These are phyloP conservation scores for Agrenia bidenticulata DNA, from an alignment of 2,888 invertebrate species.

Conservation along the genomic window DNA sequence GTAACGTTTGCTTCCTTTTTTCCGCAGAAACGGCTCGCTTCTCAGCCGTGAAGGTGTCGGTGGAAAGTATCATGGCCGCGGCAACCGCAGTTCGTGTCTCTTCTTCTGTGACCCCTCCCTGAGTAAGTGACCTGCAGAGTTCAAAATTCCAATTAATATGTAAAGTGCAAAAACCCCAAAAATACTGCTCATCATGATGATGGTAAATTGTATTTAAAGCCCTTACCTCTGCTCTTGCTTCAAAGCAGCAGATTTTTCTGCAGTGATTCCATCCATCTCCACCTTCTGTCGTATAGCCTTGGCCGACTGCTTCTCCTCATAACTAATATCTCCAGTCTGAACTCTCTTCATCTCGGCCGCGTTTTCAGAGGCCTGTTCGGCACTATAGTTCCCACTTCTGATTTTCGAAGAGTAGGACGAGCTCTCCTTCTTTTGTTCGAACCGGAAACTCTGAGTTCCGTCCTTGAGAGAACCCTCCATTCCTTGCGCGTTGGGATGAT, in stretches of 20 bases:
- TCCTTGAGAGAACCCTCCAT: constrained; percentile 26
- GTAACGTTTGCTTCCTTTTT: constrained; percentile 47
- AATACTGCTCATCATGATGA: no score
- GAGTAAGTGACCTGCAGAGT: constrained; percentile 70
- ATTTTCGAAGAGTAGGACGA: constrained; percentile 74
- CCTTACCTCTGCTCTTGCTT: constrained; percentile 66
- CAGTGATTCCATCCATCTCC: constrained; percentile 80
- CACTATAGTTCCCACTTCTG: constrained; percentile 77
- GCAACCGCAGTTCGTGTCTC: constrained; percentile 83
- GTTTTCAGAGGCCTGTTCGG: constrained; percentile 73
- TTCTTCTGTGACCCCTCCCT: constrained; percentile 80
- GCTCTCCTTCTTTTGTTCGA: constrained; percentile 79
- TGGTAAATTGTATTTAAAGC: neutral
- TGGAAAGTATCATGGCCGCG: constrained; percentile 78
- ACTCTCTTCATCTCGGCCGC: constrained; percentile 71
- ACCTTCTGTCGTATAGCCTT: constrained; percentile 75
- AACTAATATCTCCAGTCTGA: constrained; percentile 78
- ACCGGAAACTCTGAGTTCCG: constrained; percentile 46
- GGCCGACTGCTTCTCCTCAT: constrained; percentile 65
- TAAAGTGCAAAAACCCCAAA: neutral
- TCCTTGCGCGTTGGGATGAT: constrained; percentile 45
- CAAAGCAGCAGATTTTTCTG: constrained; percentile 80
- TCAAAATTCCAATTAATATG: neutral
- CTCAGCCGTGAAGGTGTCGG: constrained; percentile 82
- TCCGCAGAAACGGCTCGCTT: constrained; percentile 58